Percentiles rank a stretch among this genome's conserved stretches.
These are phyloP conservation scores for Microplitis manilae DNA, from an alignment of 2,888 invertebrate species.

Conservation along the genomic window DNA sequence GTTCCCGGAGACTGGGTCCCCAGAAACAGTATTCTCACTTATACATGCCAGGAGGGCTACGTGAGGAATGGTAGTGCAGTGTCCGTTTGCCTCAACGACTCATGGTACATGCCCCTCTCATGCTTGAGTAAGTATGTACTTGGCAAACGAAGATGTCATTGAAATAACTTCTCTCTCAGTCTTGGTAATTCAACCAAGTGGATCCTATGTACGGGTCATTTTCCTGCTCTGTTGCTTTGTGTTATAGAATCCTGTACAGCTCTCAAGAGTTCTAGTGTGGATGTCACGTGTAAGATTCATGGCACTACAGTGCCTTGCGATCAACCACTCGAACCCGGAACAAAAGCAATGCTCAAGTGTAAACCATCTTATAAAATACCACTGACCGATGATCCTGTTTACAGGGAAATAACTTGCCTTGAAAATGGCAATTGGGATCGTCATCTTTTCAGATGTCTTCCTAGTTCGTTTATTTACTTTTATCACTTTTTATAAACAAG, in stretches of 20 bases:
- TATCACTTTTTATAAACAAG: neutral
- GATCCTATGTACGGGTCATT: constrained; percentile 10
- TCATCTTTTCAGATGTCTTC: constrained; percentile 54
- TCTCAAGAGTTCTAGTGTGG: constrained; percentile 53
- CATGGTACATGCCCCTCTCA: constrained; percentile 52
- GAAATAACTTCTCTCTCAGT: constrained; percentile 16
- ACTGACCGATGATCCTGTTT: constrained; percentile 56
- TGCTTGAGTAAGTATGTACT: constrained; percentile 52
- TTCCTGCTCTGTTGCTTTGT: constrained; percentile 23
- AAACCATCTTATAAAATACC: constrained; percentile 57
- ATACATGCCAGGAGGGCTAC: constrained; percentile 57
- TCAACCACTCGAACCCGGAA: constrained; percentile 53
- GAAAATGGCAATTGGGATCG: constrained; percentile 56
- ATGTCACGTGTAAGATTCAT: constrained; percentile 53
- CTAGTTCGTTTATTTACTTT: constrained; percentile 46
- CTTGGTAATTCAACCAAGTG: neutral
- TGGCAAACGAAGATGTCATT: constrained; percentile 30
- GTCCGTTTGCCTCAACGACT: constrained; percentile 54
- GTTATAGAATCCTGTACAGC: constrained; percentile 49
- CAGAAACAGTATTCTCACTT: constrained; percentile 55
- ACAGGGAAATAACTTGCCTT: constrained; percentile 54
- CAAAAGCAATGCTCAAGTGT: constrained; percentile 56
- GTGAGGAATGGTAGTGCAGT: constrained; percentile 54
- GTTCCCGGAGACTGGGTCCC: constrained; percentile 56
- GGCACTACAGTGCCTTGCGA: constrained; percentile 54